Evolutionary conservation across 2,113 vertebrate species (phyloP), one percentile per base, ranked within the genome.

Genomic region (Ictalurus furcatus): DNA sequence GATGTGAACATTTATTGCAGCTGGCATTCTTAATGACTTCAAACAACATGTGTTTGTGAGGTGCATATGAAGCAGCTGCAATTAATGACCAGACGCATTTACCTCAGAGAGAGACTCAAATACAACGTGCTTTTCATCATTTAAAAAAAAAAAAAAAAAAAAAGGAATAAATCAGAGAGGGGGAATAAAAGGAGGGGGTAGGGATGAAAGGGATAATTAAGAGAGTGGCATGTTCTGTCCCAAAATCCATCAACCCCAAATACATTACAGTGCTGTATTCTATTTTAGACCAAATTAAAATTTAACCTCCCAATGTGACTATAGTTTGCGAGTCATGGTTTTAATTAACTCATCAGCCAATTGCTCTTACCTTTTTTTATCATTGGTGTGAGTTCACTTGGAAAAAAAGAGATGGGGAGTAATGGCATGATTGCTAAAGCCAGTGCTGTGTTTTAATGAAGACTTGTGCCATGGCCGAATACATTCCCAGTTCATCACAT

Each of bases 1-100:
- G 84, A 78, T 17, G 78, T 84, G 61, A 30, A 61, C 44, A 74
- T 87, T 88, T 71, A 89, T 85, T 69, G 16, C 59, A 40, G 61
- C 76, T 59, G 76, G 34, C 82, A 78, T 84, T 52, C 83, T 80
- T 92, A 89, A 92, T 94, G 89, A 93, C 90, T 90, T 80, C 86
- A 90, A 80, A 89, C 90, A 88, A 92, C 87, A 86, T 88, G 88
- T 59, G 88, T 59, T 90, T 80, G 61, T 71, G 78, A 80, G 86
- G 67, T 59, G 82, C 86, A 90, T 91, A 91, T 81, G 79, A 89
- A 91, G 79, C 74, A 86, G 79, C 69, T 92, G 88, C 92, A 90
- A 90, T 93, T 93, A 93, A 81, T 30, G 86, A 87, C 73, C 30
- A 69, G 88, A 86, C 84, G 88, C 91, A 90, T 91, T 91, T 87